A percentile compares a stretch with the other conserved stretches of the same genome.
phyloP scores from a whole-genome alignment of 2,888 invertebrate genomes.

The Bombylius major region DNA sequence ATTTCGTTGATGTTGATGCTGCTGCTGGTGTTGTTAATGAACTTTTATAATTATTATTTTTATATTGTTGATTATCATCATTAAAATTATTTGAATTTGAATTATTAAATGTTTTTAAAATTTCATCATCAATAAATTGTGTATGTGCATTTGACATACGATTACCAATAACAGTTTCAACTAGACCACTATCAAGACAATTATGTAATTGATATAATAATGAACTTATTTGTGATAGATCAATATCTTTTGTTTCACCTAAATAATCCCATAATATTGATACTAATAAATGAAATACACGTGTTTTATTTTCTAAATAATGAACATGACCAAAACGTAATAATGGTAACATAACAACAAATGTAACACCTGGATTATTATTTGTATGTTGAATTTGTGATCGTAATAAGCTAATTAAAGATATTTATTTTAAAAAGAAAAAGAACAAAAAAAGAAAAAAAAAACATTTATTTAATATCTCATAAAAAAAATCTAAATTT shows the following conservation, averaged over 20 bases:
- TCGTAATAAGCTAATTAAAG: constrained; percentile 26
- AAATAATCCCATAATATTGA: constrained; percentile 61
- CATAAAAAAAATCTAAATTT: no score
- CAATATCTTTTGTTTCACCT: constrained; percentile 29
- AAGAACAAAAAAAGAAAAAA: not conserved
- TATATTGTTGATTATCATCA: no score
- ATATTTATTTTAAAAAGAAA: not conserved
- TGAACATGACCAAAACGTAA: constrained; percentile 51
- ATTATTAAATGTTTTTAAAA: constrained; percentile 2
- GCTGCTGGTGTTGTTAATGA: constrained; percentile 9
- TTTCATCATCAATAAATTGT: constrained; percentile 5
- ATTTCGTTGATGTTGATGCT: constrained; percentile 1
- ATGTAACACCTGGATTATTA: constrained; percentile 42
- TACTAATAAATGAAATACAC: constrained; percentile 52
- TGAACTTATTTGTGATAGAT: constrained; percentile 40
- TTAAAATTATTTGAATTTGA: not conserved
- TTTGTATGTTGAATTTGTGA: constrained; percentile 36
- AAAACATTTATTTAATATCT: not conserved
- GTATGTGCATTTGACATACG: constrained; percentile 23
- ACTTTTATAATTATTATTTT: not conserved
- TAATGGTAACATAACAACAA: constrained; percentile 57
- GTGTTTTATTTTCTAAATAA: constrained; percentile 53
- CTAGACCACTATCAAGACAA: constrained; percentile 45
- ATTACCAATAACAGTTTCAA: constrained; percentile 56
- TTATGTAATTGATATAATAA: constrained; percentile 68